These are phyloP conservation scores for Calyptomena viridis DNA, from an alignment of 2,113 vertebrate genomes.

Conservation along the genomic window DNA sequence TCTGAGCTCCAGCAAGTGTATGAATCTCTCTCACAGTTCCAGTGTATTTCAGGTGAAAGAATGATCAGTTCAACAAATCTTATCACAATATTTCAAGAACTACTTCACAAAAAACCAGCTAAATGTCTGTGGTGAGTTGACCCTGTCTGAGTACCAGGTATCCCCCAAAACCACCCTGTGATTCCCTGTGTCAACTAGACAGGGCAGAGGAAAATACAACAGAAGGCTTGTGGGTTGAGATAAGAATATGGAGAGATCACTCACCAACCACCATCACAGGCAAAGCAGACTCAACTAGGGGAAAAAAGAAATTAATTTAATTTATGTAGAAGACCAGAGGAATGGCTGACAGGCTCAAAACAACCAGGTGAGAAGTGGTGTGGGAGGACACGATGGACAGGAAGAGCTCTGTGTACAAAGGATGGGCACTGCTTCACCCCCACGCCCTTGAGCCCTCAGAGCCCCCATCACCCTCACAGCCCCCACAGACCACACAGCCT, in stretches of 20 bases:
- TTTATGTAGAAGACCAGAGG: not conserved
- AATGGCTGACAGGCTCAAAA: not conserved
- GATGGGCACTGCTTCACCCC: not conserved
- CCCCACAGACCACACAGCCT: not conserved
- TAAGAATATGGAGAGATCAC: not conserved
- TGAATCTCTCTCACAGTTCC: not conserved
- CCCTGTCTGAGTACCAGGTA: not conserved
- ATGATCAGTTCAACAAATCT: not conserved
- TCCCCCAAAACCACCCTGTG: not conserved
- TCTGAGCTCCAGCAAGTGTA: not conserved
- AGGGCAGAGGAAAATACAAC: not conserved
- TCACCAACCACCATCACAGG: not conserved
- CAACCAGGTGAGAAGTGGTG: not conserved
- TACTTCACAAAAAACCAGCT: not conserved
- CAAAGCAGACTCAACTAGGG: not conserved
- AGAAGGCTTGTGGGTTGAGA: not conserved
- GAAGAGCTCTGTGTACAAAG: not conserved
- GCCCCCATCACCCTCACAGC: too few species aligned
- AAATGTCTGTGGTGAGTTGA: not conserved
- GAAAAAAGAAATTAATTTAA: accelerated
- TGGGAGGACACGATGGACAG: not conserved
- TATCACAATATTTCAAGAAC: not conserved
- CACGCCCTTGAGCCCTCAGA: too few species aligned
- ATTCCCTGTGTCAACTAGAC: not conserved
- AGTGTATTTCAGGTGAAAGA: not conserved